Evolutionary conservation across 2,888 invertebrate genomes (phyloP), one percentile per base, ranked within the genome.

Genomic region (Leucania comma): DNA sequence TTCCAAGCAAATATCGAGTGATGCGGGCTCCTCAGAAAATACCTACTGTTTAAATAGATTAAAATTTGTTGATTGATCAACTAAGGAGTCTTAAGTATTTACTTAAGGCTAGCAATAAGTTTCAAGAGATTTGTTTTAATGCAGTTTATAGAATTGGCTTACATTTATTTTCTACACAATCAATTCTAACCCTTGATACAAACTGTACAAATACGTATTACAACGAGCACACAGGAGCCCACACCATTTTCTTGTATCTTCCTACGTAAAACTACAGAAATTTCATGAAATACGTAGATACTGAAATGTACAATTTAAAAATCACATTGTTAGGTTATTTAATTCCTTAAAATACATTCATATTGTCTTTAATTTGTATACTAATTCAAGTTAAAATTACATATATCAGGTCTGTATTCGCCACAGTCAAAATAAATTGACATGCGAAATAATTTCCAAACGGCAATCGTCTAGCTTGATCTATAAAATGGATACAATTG

Each of bases 301-400:
- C 68, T 68, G 22, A 61, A 74, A 74, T 61, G 42, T 51, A 80
- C 60, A 66, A 68, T 65, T 74, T 59, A 1, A 66, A 68, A 65
- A 59, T 69, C 58, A 67, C 29, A 67, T 68, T 64, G 69, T 62
- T 68, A 57, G 29, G 56, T 63, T 68, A 65, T 70, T 77, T 61
- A 29, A 78, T 67, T 62, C 48, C 60, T 48, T 66, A 78, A 67
- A 61, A 66, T 78, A 72, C 63, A 72, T 68, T 72, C 46, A 78
- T 80, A 82, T 82, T 81, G 83, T 83, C 83, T 83, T 80, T 24
- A 71, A 59, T 59, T 78, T 68, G 63, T 76, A 80, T 80, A 51
- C 65, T 72, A 75, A 59, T 67, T 58, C 3, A 32, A 66, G 58
- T 58, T 60, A 67, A 75, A 68, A 71, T 65, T 64, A 54, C 42